These are phyloP conservation scores for Drosophila triauraria DNA, from an alignment of 1,140 invertebrate species.

Conservation along the genomic window DNA sequence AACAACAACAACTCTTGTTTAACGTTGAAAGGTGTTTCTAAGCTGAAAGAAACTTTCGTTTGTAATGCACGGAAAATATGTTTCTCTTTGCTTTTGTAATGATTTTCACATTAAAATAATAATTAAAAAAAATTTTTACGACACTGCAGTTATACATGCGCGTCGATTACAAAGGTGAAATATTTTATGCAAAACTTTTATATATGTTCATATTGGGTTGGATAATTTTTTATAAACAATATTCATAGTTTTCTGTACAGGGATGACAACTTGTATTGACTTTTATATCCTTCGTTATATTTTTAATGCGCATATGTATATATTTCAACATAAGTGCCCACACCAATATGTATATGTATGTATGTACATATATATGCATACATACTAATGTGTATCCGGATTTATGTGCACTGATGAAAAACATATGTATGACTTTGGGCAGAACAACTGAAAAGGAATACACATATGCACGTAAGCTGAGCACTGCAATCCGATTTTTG, in stretches of 20 bases:
- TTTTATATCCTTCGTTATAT: constrained; percentile 11
- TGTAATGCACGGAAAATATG: not conserved
- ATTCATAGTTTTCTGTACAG: not conserved
- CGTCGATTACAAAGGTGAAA: constrained; percentile 2
- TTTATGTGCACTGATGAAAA: constrained; percentile 21
- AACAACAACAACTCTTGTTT: constrained; percentile 1
- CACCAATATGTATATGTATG: constrained; percentile 10
- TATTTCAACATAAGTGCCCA: constrained; percentile 22
- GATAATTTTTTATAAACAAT: not conserved
- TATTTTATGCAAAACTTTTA: constrained; percentile 6
- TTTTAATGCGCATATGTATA: constrained; percentile 11
- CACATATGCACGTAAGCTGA: constrained; percentile 11
- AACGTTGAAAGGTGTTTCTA: constrained; percentile 6
- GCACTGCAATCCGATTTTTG: not conserved
- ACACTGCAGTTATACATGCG: constrained; percentile 1
- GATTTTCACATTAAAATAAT: not conserved
- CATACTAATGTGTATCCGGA: constrained; percentile 35
- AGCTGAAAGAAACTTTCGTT: constrained; percentile 1
- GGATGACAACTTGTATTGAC: constrained; percentile 5
- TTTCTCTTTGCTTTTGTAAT: not conserved
- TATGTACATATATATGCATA: constrained; percentile 13
- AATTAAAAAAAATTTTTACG: not conserved
- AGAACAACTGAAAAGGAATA: not conserved
- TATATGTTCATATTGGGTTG: not conserved
- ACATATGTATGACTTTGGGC: constrained; percentile 7